These are phyloP conservation scores for Dromaius novaehollandiae DNA, from an alignment of 2,113 vertebrate genomes.

Conservation along the genomic window DNA sequence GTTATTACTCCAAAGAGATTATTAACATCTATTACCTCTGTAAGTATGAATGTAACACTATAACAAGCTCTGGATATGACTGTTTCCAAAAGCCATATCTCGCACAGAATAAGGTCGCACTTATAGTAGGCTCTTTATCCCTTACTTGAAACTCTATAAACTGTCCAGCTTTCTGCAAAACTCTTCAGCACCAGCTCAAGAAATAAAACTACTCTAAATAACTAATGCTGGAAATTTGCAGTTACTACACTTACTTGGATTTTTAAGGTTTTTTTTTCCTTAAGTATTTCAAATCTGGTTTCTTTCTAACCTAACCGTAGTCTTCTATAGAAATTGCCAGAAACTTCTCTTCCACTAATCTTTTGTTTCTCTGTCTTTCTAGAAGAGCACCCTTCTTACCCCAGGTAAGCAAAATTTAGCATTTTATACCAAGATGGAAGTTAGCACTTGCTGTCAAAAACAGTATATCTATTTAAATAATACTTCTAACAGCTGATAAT, in stretches of 20 bases:
- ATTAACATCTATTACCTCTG: constrained; percentile 88
- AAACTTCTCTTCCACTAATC: neutral
- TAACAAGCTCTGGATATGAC: neutral
- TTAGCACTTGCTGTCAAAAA: neutral
- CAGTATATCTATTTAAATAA: neutral
- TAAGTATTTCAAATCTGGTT: neutral
- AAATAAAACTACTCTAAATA: neutral
- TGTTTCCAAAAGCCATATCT: neutral
- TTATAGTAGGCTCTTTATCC: neutral
- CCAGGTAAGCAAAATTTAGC: constrained; percentile 82
- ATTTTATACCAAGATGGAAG: neutral
- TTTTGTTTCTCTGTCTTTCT: constrained; percentile 29
- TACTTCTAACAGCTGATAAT: neutral
- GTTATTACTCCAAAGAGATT: constrained; percentile 96
- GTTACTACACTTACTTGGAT: neutral
- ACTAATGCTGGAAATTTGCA: neutral
- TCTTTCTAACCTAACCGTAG: neutral
- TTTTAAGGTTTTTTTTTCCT: neutral
- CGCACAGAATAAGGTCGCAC: neutral
- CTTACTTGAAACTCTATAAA: neutral
- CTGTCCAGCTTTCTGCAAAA: neutral
- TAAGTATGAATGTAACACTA: constrained; percentile 73
- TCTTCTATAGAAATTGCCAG: neutral
- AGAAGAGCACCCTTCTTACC: constrained; percentile 90
- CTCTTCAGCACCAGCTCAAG: neutral